These are phyloP conservation scores for Anadara kagoshimensis DNA, from an alignment of 1,140 invertebrate species.

Conservation along the genomic window DNA sequence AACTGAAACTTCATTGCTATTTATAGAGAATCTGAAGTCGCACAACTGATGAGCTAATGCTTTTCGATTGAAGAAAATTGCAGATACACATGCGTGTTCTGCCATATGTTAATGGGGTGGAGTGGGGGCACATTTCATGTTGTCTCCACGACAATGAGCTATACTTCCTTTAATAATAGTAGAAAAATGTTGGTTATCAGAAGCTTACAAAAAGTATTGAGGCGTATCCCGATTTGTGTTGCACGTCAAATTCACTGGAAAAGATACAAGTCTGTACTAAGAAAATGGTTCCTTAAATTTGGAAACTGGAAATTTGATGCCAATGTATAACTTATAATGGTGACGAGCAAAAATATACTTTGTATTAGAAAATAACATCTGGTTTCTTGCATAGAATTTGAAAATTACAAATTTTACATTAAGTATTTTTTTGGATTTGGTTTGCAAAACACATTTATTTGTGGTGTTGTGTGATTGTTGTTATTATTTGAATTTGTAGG, in stretches of 20 bases:
- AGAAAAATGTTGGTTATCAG: conserved; percentile 8
- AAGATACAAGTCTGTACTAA: background rate
- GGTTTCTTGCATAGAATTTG: no score
- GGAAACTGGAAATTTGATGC: conserved; percentile 4
- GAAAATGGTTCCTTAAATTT: background rate
- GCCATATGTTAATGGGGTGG: conserved; percentile 3
- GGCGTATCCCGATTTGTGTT: conserved; percentile 6
- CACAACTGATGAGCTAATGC: background rate
- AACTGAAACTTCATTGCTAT: conserved; percentile 3
- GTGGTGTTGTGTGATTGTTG: background rate
- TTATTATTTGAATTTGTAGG: no score
- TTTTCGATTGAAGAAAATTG: conserved; percentile 27
- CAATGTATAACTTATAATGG: no score
- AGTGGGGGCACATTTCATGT: conserved; percentile 1
- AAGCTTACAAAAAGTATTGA: background rate
- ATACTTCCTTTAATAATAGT: background rate
- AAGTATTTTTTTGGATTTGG: conserved; percentile 9
- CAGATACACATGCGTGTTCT: conserved; percentile 1
- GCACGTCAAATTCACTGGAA: conserved; percentile 11
- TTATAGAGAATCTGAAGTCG: conserved; percentile 5
- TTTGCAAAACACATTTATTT: background rate
- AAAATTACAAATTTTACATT: no score
- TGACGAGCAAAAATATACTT: no score
- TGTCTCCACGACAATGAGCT: background rate
- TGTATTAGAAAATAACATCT: no score